A percentile compares a stretch with the other conserved stretches of the same genome.
Conservation (phyloP, 2,797 vertebrate genomes). For the Sternotherus odoratus region DNA sequence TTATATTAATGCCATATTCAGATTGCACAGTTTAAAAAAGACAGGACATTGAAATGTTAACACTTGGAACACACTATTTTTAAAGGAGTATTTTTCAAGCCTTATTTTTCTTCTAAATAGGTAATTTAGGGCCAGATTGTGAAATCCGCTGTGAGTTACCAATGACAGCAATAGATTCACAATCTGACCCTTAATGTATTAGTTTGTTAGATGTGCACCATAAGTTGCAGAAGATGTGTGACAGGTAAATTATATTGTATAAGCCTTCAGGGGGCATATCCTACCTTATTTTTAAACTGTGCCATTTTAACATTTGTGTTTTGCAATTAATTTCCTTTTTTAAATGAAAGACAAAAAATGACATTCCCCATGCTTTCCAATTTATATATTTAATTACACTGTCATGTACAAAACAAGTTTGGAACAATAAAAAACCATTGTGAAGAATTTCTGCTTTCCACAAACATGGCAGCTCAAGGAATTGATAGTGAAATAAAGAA, state of each 20-base stretch:
- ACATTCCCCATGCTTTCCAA: background rate
- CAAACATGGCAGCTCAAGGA: constrained; percentile 21
- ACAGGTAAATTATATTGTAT: background rate
- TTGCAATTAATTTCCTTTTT: background rate
- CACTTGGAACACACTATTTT: background rate
- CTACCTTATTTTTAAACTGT: background rate
- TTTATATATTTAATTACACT: background rate
- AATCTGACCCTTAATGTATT: background rate
- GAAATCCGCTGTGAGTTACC: background rate
- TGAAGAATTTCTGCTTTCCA: constrained; percentile 5
- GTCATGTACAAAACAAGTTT: background rate
- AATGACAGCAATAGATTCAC: background rate
- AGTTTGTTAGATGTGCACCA: background rate
- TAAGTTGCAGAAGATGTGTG: background rate
- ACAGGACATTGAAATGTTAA: background rate
- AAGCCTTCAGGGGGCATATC: background rate
- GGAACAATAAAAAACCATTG: background rate
- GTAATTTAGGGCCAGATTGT: background rate
- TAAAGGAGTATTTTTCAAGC: background rate
- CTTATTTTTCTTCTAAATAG: background rate
- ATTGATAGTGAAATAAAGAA: constrained; percentile 17
- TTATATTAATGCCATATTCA: background rate
- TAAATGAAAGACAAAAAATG: background rate
- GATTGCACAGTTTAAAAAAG: background rate
- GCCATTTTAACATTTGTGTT: background rate